Evolutionary conservation across 2,113 vertebrate genomes (phyloP), one percentile per base, ranked within the genome.

Genomic region (Xyrauchen texanus): DNA sequence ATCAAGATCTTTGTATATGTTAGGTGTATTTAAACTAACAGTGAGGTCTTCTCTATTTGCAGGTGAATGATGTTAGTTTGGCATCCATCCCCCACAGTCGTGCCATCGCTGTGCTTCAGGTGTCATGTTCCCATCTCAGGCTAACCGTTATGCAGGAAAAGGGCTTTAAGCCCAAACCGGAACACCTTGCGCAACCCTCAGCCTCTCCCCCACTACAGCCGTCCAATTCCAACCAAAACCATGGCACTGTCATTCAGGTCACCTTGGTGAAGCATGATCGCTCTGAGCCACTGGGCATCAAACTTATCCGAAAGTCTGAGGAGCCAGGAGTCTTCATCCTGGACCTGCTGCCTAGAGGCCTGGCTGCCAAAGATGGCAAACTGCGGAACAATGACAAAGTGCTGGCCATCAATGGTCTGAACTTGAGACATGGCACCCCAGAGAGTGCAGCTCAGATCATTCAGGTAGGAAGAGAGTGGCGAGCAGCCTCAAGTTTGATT

Each of bases 381-480:
- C 90, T 97, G 83, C 92, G 88, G 81, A 94, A 94, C 83, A 96
- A 94, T 12, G 96, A 98, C 87, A 95, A 95, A 78, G 96, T 98
- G 10, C 84, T 98, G 75, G 95, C 94, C 60, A 97, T 98, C 84
- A 97, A 97, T 0, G 95, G 96, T 4, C 95, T 96, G 1, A 94
- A 98, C 90, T 88, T 98, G 83, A 93, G 94, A 65, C 95, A 96
- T 64, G 96, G 96, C 13, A 97, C 95, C 2, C 96, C 96, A 0
- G 96, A 98, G 90, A 94, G 93, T 1, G 96, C 96, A 3, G 96
- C 96, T 2, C 95, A 96, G 86, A 96, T 97, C 77, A 98, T 98
- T 85, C 96, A 97, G 96, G 96, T 97, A 90, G 3, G n/a, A 13
- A 2, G 7, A 66, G 8, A 2, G 7, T 16, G 4, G 42, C 4